Evolutionary conservation across 2,888 invertebrate species (phyloP).

Genomic region (Dione juno): DNA sequence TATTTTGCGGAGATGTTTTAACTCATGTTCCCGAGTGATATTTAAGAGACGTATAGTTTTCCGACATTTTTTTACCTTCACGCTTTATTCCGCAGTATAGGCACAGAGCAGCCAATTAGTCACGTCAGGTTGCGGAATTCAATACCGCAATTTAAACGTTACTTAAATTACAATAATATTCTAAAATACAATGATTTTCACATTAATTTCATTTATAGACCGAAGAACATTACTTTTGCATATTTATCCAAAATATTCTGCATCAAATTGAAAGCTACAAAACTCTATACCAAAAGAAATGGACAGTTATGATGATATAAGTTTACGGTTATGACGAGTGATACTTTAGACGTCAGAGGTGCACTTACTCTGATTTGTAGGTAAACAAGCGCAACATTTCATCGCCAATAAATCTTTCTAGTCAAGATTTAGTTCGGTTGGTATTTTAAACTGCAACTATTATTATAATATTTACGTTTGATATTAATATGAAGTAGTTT

Average conservation of each 20-base stretch:
- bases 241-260: not conserved
- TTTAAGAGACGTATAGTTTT: too few species aligned
- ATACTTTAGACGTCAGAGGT: slow-evolving; percentile 43
- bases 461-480: slow-evolving; percentile 8
- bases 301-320: slow-evolving; percentile 25
- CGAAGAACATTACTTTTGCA: not conserved
- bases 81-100: too few species aligned
- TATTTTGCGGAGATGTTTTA: too few species aligned
- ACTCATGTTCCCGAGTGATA: too few species aligned
- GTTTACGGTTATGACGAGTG: slow-evolving; percentile 36
- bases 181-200: not conserved
- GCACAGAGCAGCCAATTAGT: too few species aligned
- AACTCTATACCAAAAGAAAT: slow-evolving; percentile 15
- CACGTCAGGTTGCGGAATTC: too few species aligned
- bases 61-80: too few species aligned
- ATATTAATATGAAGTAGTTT: slow-evolving; percentile 10
- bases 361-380: slow-evolving; percentile 54
- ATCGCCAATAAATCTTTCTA: slow-evolving; percentile 53
- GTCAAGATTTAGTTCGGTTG: slow-evolving; percentile 37
- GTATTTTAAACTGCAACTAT: slow-evolving; percentile 31
- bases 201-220: not conserved
- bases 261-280: not conserved
- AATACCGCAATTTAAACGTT: too few species aligned
- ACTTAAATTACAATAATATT: too few species aligned
- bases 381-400: slow-evolving; percentile 53